Evolutionary conservation across 2,888 invertebrate species (phyloP).

Genomic region (Pseudococcus jackbeardsleyi): DNA sequence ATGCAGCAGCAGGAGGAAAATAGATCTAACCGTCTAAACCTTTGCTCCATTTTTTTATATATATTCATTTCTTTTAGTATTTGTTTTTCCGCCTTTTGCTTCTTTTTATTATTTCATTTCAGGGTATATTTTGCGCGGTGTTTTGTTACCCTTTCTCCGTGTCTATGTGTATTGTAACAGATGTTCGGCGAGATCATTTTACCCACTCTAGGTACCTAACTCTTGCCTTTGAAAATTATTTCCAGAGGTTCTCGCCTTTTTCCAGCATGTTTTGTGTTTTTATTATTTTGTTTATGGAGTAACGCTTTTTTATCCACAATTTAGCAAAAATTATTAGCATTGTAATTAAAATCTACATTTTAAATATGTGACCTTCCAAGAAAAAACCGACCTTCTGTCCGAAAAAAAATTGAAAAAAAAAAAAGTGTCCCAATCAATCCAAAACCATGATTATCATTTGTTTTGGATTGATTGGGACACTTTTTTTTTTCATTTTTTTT

Average conservation of each 20-base stretch:
- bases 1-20: not conserved
- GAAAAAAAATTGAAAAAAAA: too few relatives aligned
- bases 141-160: conserved; percentile 21
- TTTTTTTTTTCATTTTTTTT: too few relatives aligned
- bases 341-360: not conserved
- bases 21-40: conserved; percentile 13
- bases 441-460: too few relatives aligned
- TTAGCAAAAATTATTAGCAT: not conserved
- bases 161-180: conserved; percentile 43
- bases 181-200: conserved; percentile 42
- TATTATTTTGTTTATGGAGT: not conserved
- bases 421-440: too few relatives aligned
- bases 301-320: not conserved
- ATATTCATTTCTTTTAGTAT: conserved; percentile 43
- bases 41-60: not conserved
- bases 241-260: not conserved
- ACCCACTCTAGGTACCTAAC: not conserved
- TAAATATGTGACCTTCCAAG: too few relatives aligned
- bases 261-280: not conserved
- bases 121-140: conserved; percentile 22
- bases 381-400: too few relatives aligned
- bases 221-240: conserved; percentile 7
- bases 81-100: conserved; percentile 52
- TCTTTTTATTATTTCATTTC: conserved; percentile 50
- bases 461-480: too few relatives aligned